A percentile compares a stretch with the other conserved stretches of the same genome.
phyloP scores from a whole-genome alignment of 2,888 invertebrate species.

The Eilema sororculum region DNA sequence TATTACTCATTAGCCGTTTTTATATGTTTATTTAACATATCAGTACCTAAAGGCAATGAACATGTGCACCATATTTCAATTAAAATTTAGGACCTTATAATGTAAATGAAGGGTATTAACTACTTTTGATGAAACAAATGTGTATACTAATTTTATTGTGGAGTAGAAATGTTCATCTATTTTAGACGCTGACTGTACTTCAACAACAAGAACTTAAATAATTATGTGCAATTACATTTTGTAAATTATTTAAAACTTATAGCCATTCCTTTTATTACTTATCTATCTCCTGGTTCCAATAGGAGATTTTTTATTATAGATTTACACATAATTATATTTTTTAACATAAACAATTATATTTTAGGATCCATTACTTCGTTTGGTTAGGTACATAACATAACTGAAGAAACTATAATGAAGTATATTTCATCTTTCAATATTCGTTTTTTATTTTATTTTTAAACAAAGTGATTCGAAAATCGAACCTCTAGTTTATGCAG shows the following conservation, averaged over 20 bases:
- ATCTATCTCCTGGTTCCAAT: conserved; percentile 47
- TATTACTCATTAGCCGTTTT: neutral
- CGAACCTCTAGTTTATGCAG: too few relatives aligned
- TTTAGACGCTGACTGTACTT: neutral
- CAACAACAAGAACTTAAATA: conserved; percentile 3
- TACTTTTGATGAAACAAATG: neutral
- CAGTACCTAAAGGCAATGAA: neutral
- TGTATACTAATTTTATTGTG: too few relatives aligned
- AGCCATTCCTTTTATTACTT: conserved; percentile 55
- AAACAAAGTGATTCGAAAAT: too few relatives aligned
- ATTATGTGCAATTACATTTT: conserved; percentile 16
- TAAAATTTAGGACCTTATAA: neutral
- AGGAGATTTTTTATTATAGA: conserved; percentile 22
- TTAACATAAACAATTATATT: neutral
- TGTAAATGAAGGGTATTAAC: neutral
- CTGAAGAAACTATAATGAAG: too few relatives aligned
- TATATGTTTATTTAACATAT: neutral
- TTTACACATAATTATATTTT: neutral
- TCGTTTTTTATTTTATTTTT: too few relatives aligned
- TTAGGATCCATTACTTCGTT: neutral
- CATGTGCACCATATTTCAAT: neutral
- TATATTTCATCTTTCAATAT: too few relatives aligned
- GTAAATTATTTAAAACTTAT: conserved; percentile 35
- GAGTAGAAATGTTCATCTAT: neutral
- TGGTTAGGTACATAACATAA: too few relatives aligned